A percentile compares a stretch with the other conserved stretches of the same genome.
phyloP scores from a whole-genome alignment of 1,140 invertebrate species.

The Sminthurinus signatus region DNA sequence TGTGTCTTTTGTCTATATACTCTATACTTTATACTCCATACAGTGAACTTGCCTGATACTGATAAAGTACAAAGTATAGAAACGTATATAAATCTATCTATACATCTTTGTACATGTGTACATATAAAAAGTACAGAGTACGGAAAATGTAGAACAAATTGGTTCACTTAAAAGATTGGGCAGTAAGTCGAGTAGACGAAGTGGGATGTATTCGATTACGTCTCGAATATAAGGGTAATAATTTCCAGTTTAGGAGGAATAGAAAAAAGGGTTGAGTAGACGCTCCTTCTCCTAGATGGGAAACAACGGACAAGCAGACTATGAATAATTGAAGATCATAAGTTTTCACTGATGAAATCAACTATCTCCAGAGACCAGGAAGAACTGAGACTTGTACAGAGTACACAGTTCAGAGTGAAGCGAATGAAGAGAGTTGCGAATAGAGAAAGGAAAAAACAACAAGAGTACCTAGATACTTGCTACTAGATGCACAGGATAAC shows the following conservation, averaged over 20 bases:
- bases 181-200: slow-evolving; percentile 19
- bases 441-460: too few species aligned
- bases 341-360: slow-evolving; percentile 42
- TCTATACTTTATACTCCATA: too few species aligned
- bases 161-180: slow-evolving; percentile 24
- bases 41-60: too few species aligned
- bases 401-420: slow-evolving; percentile 17
- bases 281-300: neutral
- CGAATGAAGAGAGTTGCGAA: too few species aligned
- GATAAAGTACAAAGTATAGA: too few species aligned
- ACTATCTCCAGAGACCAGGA: slow-evolving; percentile 34
- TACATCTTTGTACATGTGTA: too few species aligned
- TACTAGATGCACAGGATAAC: too few species aligned
- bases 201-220: slow-evolving; percentile 28
- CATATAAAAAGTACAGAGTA: too few species aligned
- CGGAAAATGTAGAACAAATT: slow-evolving; percentile 13
- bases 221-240: slow-evolving; percentile 26
- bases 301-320: slow-evolving; percentile 18
- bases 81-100: too few species aligned
- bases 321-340: slow-evolving; percentile 42
- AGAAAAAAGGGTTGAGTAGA: slow-evolving; percentile 12
- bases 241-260: slow-evolving; percentile 31
- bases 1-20: too few species aligned
- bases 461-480: too few species aligned
- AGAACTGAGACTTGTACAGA: slow-evolving; percentile 11